Percentiles rank a stretch among this genome's conserved stretches.
Evolutionary conservation across 2,797 vertebrate genomes (phyloP).

Genomic region (Acanthornis magna): DNA sequence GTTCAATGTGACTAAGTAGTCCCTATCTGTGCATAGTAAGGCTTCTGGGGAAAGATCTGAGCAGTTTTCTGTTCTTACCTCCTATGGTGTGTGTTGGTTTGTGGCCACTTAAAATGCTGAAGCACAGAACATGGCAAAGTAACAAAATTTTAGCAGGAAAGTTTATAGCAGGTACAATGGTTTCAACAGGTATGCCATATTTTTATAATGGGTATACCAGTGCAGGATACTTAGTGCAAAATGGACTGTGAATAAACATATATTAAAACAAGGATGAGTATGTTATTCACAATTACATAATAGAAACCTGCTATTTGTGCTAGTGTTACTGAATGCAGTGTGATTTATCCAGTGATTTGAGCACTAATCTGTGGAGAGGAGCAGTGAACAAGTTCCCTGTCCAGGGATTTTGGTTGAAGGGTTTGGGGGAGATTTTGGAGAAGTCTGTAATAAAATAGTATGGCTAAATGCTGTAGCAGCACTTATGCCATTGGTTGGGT

Average conservation of each 20-base stretch:
- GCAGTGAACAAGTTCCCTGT: neutral
- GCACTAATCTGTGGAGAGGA: neutral
- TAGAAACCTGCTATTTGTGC: neutral
- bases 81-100: accelerated
- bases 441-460: neutral
- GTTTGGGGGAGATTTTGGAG: neutral
- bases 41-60: neutral
- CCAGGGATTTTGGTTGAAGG: neutral
- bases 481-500: neutral
- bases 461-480: neutral
- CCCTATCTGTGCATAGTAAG: neutral
- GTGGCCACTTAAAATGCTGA: neutral
- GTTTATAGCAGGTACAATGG: neutral
- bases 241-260: neutral
- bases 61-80: neutral
- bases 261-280: neutral
- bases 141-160: neutral
- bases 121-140: neutral
- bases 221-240: neutral
- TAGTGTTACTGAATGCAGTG: neutral
- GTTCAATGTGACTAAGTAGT: neutral
- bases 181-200: neutral
- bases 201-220: neutral
- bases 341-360: neutral
- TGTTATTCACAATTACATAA: neutral